phyloP scores from a whole-genome alignment of 2,113 vertebrate species.

The Stomatorhinus ivindoensis region DNA sequence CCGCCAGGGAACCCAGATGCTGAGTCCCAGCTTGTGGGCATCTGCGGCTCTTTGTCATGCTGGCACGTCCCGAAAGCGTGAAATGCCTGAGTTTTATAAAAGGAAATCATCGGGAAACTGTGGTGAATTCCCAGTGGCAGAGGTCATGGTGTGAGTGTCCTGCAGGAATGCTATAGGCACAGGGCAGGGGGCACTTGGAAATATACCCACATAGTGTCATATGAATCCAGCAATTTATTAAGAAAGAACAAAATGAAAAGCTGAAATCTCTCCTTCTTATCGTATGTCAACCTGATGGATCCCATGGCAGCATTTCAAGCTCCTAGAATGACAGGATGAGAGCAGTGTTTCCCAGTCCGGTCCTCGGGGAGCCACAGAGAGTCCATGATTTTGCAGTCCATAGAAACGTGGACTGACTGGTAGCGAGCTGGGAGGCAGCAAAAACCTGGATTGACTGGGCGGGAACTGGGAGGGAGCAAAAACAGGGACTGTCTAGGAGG shows the following conservation, averaged over 20 bases:
- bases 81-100: neutral
- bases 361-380: neutral
- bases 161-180: neutral
- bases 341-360: neutral
- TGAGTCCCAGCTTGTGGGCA: neutral
- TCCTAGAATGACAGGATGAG: constrained; percentile 11
- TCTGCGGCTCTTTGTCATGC: neutral
- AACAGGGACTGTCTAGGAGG: neutral
- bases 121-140: neutral
- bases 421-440: neutral
- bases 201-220: neutral
- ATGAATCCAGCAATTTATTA: neutral
- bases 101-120: neutral
- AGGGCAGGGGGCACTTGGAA: neutral
- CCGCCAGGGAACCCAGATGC: neutral
- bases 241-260: neutral
- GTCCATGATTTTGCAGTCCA: neutral
- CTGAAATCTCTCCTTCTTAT: neutral
- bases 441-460: neutral
- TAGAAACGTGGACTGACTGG: neutral
- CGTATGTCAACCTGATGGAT: constrained; percentile 24
- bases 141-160: neutral
- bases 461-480: neutral
- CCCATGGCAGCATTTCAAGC: neutral
- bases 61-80: neutral